These are phyloP conservation scores for Jordanella pulchra DNA, from an alignment of 2,797 vertebrate genomes.

Conservation along the genomic window DNA sequence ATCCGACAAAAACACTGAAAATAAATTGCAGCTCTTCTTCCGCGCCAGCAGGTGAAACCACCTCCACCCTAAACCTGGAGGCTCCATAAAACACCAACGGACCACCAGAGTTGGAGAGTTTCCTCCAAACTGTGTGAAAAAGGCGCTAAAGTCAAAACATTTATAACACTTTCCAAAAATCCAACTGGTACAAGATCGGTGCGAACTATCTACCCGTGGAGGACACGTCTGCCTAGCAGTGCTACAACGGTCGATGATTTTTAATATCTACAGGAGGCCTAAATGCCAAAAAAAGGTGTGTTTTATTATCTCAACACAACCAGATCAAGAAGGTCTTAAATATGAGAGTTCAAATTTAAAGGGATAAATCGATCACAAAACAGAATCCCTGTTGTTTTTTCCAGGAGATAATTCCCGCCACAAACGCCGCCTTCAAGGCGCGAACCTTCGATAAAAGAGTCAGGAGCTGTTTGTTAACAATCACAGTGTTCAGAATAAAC, in stretches of 20 bases:
- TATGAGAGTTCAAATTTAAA: constrained; percentile 1
- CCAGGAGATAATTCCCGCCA: neutral
- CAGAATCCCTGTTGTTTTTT: too few species aligned
- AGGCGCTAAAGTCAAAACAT: neutral
- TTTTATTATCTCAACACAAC: neutral
- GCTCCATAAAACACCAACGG: constrained; percentile 38
- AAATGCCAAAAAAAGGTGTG: neutral
- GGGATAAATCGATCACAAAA: constrained; percentile 9
- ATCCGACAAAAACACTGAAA: constrained; percentile 33
- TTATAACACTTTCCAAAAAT: constrained; percentile 1
- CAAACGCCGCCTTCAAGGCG: neutral
- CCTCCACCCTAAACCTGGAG: constrained; percentile 28
- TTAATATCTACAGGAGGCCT: neutral
- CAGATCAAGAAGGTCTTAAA: neutral
- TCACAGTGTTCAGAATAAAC: neutral
- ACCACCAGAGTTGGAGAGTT: constrained; percentile 29
- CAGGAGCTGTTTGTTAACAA: neutral
- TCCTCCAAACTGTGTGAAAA: constrained; percentile 13
- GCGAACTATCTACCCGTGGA: neutral
- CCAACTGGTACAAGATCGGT: neutral
- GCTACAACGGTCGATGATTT: neutral
- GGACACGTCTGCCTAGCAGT: neutral
- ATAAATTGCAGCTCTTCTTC: constrained; percentile 14
- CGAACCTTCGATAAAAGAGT: neutral
- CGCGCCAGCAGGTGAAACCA: constrained; percentile 13